Percentiles rank a stretch among this genome's conserved stretches.
These are phyloP conservation scores for Phytoseiulus persimilis DNA, from an alignment of 2,888 invertebrate species.

Conservation along the genomic window DNA sequence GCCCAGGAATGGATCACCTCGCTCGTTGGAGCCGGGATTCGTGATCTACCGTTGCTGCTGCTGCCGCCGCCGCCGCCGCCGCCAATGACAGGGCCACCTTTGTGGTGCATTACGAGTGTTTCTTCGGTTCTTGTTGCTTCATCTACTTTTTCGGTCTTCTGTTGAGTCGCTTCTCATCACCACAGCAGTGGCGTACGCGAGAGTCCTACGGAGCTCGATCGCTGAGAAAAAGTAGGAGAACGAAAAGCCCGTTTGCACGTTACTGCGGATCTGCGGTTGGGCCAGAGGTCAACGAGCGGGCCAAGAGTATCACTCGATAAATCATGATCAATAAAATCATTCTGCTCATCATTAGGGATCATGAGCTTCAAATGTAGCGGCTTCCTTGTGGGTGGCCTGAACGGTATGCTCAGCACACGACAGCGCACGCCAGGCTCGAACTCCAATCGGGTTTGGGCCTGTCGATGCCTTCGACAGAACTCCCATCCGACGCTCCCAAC, in stretches of 20 bases:
- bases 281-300: constrained; percentile 5
- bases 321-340: constrained; percentile 5
- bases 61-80: neutral
- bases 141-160: neutral
- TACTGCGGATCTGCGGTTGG: neutral
- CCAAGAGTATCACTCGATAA: constrained; percentile 5
- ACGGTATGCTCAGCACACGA: neutral
- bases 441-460: neutral
- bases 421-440: neutral
- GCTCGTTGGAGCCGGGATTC: neutral
- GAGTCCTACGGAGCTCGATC: neutral
- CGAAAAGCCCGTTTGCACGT: neutral
- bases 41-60: neutral
- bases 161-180: neutral
- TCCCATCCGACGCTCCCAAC: too few relatives aligned
- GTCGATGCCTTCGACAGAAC: too few relatives aligned
- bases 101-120: neutral
- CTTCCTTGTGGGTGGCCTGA: neutral
- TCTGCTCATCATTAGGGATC: constrained; percentile 5
- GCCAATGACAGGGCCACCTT: neutral
- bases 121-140: constrained; percentile 1
- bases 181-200: neutral
- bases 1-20: neutral
- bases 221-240: neutral
- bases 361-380: neutral